Base-by-base conservation (phyloP, 2,888 invertebrate genomes). In the Thymelicus acteon region DNA sequence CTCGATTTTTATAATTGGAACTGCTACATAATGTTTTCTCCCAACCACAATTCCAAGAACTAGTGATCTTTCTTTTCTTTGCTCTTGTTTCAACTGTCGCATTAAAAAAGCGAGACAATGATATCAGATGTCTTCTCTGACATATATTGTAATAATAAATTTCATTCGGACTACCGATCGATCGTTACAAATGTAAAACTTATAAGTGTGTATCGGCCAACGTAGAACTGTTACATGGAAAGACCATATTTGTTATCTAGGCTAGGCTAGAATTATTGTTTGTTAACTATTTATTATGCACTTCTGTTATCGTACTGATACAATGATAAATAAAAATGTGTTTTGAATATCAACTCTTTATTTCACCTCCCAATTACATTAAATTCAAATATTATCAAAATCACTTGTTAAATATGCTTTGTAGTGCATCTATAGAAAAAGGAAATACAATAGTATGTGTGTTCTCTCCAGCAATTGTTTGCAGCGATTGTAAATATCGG, bases 391-490 rank as follows among this genome's bases (percentile, higher is more conserved):
- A 54, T 48, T 48, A 39, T 13, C 3, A 49, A 65, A 67, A 61
- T 75, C 70, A 76, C 80, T 66, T 80, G 6, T 78, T 76, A 61
- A 84, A 80, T 44, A 87, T 90, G 65, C 92, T 89, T 61, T 93
- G 81, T 8, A 95, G 72, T 67, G 94, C 90, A 76, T 98, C 97
- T 80, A 97, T 95, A 2, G 98, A 97, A 76, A 98, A 89, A 1
- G 98, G 98, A 87, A 98, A 97, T 15, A 98, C 96, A 77, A 98
- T 97, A 0, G 98, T 98, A 0, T 98, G 98, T 80, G 98, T 98
- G 87, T 97, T 97, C 84, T 98, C 98, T 0, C 97, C 96, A 0
- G 98, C 96, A 80, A 98, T 97, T 80, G 96, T 96, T 90, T 95
- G 97, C 73, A 98, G 89, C 0, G 98, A 98, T 94, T 98, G 98